Evolutionary conservation across 2,888 invertebrate species (phyloP).

Genomic region (Eupsilia transversa): DNA sequence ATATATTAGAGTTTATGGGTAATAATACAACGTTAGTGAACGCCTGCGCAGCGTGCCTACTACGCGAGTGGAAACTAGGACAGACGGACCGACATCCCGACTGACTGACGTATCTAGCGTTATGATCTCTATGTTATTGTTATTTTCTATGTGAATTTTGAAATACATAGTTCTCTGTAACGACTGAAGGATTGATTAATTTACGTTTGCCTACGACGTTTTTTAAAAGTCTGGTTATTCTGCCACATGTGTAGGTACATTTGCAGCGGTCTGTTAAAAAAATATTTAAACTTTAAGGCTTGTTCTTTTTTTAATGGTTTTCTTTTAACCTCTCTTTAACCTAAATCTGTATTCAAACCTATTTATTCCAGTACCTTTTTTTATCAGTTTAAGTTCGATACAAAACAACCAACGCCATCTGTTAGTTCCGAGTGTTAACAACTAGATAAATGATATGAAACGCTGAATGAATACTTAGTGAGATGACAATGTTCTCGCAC

Average conservation of each 20-base stretch:
- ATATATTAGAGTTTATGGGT: constrained; percentile 23
- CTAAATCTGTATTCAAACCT: neutral
- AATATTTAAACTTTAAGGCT: too few relatives aligned
- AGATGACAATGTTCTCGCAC: constrained; percentile 42
- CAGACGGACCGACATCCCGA: constrained; percentile 60
- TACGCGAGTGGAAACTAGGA: constrained; percentile 60
- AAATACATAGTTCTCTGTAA: constrained; percentile 27
- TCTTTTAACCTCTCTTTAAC: neutral
- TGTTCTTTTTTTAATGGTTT: too few relatives aligned
- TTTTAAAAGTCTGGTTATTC: neutral
- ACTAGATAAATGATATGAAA: constrained; percentile 14
- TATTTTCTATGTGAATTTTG: constrained; percentile 47
- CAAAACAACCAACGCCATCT: constrained; percentile 59
- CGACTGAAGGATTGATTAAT: neutral
- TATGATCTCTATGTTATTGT: constrained; percentile 58
- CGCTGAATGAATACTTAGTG: constrained; percentile 39
- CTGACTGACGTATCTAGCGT: constrained; percentile 53
- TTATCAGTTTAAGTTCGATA: neutral
- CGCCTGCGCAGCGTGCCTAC: constrained; percentile 52
- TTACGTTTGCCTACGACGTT: neutral
- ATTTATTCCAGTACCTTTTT: too few relatives aligned
- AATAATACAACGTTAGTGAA: constrained; percentile 36
- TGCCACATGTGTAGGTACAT: neutral
- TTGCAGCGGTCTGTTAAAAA: too few relatives aligned
- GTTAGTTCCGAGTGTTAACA: constrained; percentile 19